phyloP scores from a whole-genome alignment of 1,140 invertebrate genomes.

The Drosophila repleta region DNA sequence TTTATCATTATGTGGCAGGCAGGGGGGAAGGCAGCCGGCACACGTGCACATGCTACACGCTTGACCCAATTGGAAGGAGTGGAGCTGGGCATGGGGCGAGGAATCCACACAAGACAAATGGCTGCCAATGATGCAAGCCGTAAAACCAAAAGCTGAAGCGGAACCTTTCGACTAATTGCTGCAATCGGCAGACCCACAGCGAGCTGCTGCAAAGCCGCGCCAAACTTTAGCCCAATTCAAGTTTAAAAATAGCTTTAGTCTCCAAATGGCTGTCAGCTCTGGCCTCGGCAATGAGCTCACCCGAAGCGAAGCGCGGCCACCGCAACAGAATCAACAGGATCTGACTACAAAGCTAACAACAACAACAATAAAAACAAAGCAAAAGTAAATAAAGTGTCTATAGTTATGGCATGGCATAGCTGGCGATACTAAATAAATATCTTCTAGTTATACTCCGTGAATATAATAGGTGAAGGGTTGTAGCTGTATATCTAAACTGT shows the following conservation, averaged over 20 bases:
- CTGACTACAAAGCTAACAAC: background rate
- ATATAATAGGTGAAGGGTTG: background rate
- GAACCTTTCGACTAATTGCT: constrained; percentile 68
- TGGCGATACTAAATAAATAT: background rate
- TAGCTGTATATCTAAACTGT: no score
- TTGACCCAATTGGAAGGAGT: constrained; percentile 53
- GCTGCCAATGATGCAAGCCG: constrained; percentile 47
- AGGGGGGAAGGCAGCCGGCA: background rate
- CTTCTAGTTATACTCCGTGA: background rate
- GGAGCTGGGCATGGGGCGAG: constrained; percentile 1
- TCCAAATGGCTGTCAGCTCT: constrained; percentile 22
- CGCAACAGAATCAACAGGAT: constrained; percentile 37
- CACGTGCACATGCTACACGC: constrained; percentile 42
- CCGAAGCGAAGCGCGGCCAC: background rate
- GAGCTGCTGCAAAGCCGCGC: no score
- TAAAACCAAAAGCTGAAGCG: constrained; percentile 12
- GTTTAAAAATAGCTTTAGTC: constrained; percentile 29
- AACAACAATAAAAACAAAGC: background rate
- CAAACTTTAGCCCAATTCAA: background rate
- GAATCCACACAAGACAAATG: constrained; percentile 54
- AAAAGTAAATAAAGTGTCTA: background rate
- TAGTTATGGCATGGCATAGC: background rate
- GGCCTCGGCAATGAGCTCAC: constrained; percentile 31
- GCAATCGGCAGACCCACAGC: constrained; percentile 37
- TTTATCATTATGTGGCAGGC: constrained; percentile 42